These are phyloP conservation scores for Chorisops tibialis DNA, from an alignment of 2,888 invertebrate genomes.

Conservation along the genomic window DNA sequence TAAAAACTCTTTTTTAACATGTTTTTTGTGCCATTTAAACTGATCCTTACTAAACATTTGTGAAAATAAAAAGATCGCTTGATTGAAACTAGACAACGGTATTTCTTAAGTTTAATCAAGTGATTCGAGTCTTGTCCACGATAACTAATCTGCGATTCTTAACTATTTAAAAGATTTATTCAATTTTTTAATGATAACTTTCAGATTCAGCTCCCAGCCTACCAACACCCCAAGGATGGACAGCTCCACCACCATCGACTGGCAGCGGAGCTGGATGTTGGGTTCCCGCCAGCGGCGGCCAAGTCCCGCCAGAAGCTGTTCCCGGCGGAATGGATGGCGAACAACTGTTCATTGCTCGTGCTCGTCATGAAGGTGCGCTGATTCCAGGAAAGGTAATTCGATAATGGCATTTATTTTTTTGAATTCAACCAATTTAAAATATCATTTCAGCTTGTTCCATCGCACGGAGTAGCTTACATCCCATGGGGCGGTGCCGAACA, in stretches of 20 bases:
- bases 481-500: conserved; percentile 76
- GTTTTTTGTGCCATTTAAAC: too few relatives aligned
- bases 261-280: conserved; percentile 53
- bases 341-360: conserved; percentile 66
- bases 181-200: not conserved
- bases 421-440: too few relatives aligned
- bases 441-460: conserved; percentile 56
- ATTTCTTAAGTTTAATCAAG: too few relatives aligned
- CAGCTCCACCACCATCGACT: conserved; percentile 26
- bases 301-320: conserved; percentile 69
- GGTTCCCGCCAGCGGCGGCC: conserved; percentile 61
- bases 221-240: conserved; percentile 25
- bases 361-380: conserved; percentile 67
- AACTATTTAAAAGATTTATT: not conserved
- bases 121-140: too few relatives aligned
- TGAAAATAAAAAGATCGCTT: too few relatives aligned
- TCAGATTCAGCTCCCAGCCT: conserved; percentile 35
- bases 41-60: too few relatives aligned
- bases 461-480: conserved; percentile 67
- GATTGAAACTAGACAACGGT: too few relatives aligned
- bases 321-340: conserved; percentile 64
- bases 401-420: not conserved
- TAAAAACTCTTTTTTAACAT: too few relatives aligned
- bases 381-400: conserved; percentile 70
- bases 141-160: too few relatives aligned